Base-by-base conservation (phyloP, 2,888 invertebrate genomes). In the Ophion ellenae region DNA sequence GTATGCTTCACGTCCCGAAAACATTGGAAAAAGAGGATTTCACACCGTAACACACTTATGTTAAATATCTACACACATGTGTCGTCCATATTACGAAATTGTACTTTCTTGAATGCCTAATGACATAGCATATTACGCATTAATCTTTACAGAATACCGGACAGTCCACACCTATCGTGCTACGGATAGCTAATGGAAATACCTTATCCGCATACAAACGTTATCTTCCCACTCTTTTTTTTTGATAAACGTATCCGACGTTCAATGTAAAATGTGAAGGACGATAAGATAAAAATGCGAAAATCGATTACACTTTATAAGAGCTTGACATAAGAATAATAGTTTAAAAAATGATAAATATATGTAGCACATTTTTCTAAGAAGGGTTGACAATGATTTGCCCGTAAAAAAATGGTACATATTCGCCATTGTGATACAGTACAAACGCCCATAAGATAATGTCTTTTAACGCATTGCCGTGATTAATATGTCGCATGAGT, bases 261-360 rank as follows among this genome's bases (percentile, higher is more conserved):
- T 70, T 69, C n/a, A 32, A 47, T 70, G 14, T 61, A 45, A 53
- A 73, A 61, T 47, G 2, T n/a, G 47, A 53, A 53, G 20, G 28
- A 57, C 32, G 84, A 85, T 85, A 85, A 85, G 84, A 85, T 85
- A 81, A 85, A 81, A 76, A 66, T 53, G 9, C 24, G 47, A 66
- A 73, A 63, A 67, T 84, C 67, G 24, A 84, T 81, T 11, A 28
- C n/a, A 53, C 40, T 67, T 66, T 67, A 67, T 53, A 47, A 63
- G 45, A 64, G 24, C 14, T 24, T 61, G 9, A 20, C 6, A 20
- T 24, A 61, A n/a, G 20, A 63, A 28, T 73, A 14, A 17, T 57
- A 63, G 70, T 61, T 63, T 70, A 14, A 9, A 14, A 7, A n/a
- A 10, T 63, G 59, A 61, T 61, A 61, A 20, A 61, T 61, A 20